Conservation (phyloP, 2,888 invertebrate genomes). For the Colletes collaris region DNA sequence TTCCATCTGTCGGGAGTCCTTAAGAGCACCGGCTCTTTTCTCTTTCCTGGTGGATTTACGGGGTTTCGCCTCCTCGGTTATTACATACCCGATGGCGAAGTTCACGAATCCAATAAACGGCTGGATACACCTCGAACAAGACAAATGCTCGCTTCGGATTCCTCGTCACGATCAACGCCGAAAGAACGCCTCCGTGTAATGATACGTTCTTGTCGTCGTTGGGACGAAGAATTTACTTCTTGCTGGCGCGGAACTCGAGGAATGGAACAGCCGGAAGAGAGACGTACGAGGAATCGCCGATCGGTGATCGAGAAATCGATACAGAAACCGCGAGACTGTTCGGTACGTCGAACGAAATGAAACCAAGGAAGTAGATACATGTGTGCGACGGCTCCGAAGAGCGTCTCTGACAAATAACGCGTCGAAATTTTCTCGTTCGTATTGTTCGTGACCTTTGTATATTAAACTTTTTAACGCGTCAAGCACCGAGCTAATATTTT, state of each 20-base stretch:
- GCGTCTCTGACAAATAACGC: not conserved
- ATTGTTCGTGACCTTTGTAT: too few species aligned
- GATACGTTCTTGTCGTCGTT: conserved; percentile 45
- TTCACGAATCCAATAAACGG: conserved; percentile 70
- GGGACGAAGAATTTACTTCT: conserved; percentile 31
- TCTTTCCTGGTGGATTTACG: conserved; percentile 54
- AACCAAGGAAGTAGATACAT: conserved; percentile 10
- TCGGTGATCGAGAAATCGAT: conserved; percentile 28
- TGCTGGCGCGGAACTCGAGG: not conserved
- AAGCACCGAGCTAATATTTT: too few species aligned
- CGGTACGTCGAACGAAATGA: not conserved
- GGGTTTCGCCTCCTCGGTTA: conserved; percentile 53
- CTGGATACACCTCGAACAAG: conserved; percentile 59
- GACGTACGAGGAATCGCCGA: conserved; percentile 33
- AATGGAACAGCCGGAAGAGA: not conserved
- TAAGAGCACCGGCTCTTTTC: conserved; percentile 38
- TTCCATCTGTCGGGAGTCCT: conserved; percentile 49
- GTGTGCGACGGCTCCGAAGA: not conserved
- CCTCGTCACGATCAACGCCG: conserved; percentile 66
- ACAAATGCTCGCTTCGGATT: conserved; percentile 69
- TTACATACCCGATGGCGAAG: conserved; percentile 66
- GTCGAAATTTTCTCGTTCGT: too few species aligned
- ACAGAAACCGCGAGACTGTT: conserved; percentile 4
- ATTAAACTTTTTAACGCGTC: too few species aligned
- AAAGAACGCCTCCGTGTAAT: conserved; percentile 42